A percentile compares a stretch with the other conserved stretches of the same genome.
Conservation (phyloP, 2,113 vertebrate species). For the Actinemys pallida region DNA sequence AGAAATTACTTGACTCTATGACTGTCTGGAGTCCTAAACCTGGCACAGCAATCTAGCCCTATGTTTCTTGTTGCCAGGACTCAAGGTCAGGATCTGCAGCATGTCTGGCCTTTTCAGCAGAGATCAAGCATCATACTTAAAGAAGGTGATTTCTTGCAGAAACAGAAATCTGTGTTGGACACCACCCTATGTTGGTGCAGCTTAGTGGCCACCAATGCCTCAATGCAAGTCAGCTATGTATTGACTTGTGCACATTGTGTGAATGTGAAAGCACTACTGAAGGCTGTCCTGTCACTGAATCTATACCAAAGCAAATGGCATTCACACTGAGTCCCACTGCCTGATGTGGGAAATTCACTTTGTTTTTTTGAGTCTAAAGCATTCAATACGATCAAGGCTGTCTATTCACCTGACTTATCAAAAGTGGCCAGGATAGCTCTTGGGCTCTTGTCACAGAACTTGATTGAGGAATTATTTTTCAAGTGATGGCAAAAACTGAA, state of each 20-base stretch:
- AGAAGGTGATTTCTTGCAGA: background rate
- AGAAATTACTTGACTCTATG: background rate
- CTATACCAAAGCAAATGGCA: background rate
- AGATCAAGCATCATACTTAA: background rate
- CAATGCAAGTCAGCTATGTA: background rate
- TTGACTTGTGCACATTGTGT: background rate
- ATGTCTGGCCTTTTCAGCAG: background rate
- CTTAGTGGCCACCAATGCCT: background rate
- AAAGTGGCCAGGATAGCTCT: background rate
- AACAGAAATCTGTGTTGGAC: background rate
- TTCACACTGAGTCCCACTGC: background rate
- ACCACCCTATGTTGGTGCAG: no score
- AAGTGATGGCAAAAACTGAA: background rate
- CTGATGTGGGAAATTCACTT: background rate
- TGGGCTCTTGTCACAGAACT: background rate
- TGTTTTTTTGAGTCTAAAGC: background rate
- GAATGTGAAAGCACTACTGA: background rate
- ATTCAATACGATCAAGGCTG: background rate
- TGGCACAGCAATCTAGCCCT: background rate
- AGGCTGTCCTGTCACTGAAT: background rate
- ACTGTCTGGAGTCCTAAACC: background rate
- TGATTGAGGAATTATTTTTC: background rate
- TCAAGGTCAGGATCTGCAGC: background rate
- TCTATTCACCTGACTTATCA: background rate
- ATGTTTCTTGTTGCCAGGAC: background rate